Percentiles rank a stretch among this genome's conserved stretches.
phyloP scores from a whole-genome alignment of 2,113 vertebrate species.

The Sceloporus undulatus region DNA sequence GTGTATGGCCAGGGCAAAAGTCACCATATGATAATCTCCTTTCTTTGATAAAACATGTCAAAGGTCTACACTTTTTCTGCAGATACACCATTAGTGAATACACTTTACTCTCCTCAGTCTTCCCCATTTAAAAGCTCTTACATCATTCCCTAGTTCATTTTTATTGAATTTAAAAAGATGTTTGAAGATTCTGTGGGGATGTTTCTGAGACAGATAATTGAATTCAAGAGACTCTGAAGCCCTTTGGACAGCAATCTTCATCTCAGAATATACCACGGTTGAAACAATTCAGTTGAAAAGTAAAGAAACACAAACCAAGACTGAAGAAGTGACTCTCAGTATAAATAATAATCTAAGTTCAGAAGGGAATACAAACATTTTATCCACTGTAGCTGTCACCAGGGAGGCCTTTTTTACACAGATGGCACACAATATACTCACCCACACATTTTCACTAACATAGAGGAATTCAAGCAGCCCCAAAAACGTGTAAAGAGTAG shows the following conservation, averaged over 20 bases:
- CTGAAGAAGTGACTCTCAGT: background rate
- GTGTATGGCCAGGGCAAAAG: too few species aligned
- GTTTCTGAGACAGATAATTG: background rate
- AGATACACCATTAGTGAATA: background rate
- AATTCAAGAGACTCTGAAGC: background rate
- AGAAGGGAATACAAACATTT: background rate
- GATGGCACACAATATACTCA: slow-evolving; percentile 7
- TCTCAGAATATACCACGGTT: background rate
- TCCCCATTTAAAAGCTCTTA: background rate
- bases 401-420: slow-evolving; percentile 12
- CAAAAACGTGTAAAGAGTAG: background rate
- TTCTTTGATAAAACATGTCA: background rate
- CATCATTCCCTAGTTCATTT: background rate
- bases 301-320: background rate
- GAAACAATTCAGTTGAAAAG: background rate
- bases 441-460: background rate
- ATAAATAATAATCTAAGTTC: background rate
- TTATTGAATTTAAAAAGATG: background rate
- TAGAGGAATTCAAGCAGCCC: background rate
- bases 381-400: background rate
- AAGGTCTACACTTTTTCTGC: background rate
- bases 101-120: background rate
- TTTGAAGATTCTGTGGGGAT: background rate
- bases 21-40: too few species aligned
- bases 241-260: background rate